Base-by-base conservation (phyloP, 1,140 invertebrate species). In the Diorhabda carinulata region DNA sequence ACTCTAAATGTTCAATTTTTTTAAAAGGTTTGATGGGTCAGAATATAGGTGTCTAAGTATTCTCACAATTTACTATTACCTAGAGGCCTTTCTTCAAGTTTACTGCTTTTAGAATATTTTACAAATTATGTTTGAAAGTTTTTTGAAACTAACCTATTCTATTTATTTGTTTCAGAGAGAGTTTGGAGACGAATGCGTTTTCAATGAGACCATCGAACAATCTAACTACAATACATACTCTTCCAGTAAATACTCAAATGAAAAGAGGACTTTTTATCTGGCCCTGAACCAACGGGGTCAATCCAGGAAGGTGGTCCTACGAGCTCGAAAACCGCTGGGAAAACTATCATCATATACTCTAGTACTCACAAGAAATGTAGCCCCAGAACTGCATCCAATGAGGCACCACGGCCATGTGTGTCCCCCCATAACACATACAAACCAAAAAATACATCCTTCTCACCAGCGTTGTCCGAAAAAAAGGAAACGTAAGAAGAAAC, bases 181-280 rank as follows among this genome's bases (percentile, higher is more conserved):
- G 76, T 91, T 90, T 83, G 88, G 87, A 72, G 88, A 92, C 75
- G 92, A 94, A 79, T 95, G 92, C 83, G 85, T 93, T 73, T 94
- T 94, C 86, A 91, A 92, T 80, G 92, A 95, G 81, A 91, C 88
- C 78, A 88, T 94, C 80, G 90, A 92, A 79, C 86, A 90, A 78
- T 89, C 93, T 80, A 89, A 92, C 79, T 94, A 93, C 85, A 94
- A 93, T 81, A 91, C 90, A 5, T 95, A 94, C 82, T 91, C 90
- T 72, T 91, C 90, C 66, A 86, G 85, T 65, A 87, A 87, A 78
- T 90, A 92, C 85, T 91, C 90, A 6, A 89, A 87, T 75, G 80
- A 84, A 7, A 86, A 86, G 73, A 87, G 89, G 72, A 91, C 90
- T 1, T 82, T 89, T 68, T 94, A 91, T 81, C 82, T 94, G 75